Conservation (phyloP, 2,797 vertebrate genomes). For the Myoxocephalus aenaeus region DNA sequence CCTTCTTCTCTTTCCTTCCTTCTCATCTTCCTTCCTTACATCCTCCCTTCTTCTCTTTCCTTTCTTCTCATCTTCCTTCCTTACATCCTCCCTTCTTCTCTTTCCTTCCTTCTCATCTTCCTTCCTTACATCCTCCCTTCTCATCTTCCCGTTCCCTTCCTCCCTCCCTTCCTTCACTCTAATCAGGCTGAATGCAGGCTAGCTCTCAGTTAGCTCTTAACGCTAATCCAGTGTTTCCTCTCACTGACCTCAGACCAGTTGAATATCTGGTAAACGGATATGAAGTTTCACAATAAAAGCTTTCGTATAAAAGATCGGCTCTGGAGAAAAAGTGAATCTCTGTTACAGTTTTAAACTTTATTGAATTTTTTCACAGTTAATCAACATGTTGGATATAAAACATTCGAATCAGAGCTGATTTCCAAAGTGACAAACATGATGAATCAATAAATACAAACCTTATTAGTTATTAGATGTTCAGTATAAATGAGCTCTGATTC, state of each 20-base stretch:
- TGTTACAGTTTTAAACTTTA: not conserved
- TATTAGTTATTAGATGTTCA: not conserved
- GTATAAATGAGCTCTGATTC: not conserved
- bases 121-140: not conserved
- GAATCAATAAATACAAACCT: not conserved
- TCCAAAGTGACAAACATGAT: not conserved
- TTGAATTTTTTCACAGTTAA: slow-evolving; percentile 1
- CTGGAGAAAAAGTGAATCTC: not conserved
- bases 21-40: no score
- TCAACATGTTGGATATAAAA: not conserved
- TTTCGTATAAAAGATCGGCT: not conserved
- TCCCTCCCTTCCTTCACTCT: not conserved
- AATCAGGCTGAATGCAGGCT: not conserved
- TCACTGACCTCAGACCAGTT: no score
- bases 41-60: not conserved
- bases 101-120: not conserved
- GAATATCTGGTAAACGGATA: no score
- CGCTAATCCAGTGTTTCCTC: not conserved
- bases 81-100: not conserved
- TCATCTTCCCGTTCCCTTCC: no score
- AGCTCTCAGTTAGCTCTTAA: not conserved
- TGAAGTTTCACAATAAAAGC: not conserved
- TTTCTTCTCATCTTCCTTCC: not conserved
- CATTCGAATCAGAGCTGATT: not conserved
- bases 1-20: not conserved